phyloP scores from a whole-genome alignment of 2,888 invertebrate genomes.

The Eubasilissa splendida region DNA sequence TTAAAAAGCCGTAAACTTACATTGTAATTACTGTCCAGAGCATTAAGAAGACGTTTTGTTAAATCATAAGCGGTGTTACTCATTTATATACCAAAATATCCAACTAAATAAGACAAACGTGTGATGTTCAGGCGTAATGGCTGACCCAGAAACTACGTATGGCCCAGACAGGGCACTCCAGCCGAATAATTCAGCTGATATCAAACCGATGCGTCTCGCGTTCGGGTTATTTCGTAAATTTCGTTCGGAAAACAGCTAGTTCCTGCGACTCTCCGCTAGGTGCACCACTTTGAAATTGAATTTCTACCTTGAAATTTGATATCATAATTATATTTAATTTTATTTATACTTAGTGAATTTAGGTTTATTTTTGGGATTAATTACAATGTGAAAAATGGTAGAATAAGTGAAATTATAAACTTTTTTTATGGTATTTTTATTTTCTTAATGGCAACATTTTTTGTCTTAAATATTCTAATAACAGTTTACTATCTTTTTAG shows the following conservation, averaged over 20 bases:
- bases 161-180: slow-evolving; percentile 76
- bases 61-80: slow-evolving; percentile 90
- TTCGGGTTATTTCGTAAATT: slow-evolving; percentile 64
- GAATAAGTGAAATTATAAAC: background rate
- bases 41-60: slow-evolving; percentile 96
- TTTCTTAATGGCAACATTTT: slow-evolving; percentile 9
- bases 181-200: slow-evolving; percentile 76
- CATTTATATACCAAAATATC: slow-evolving; percentile 81
- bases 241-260: slow-evolving; percentile 37
- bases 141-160: slow-evolving; percentile 75
- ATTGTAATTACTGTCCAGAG: slow-evolving; percentile 98
- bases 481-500: slow-evolving; percentile 61
- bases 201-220: slow-evolving; percentile 73
- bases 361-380: background rate
- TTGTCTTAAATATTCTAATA: slow-evolving; percentile 13
- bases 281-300: slow-evolving; percentile 9
- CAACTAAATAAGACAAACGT: slow-evolving; percentile 76
- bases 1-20: slow-evolving; percentile 78
- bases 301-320: background rate
- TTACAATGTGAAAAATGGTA: background rate
- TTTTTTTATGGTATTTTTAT: background rate
- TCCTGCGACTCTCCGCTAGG: slow-evolving; percentile 42
- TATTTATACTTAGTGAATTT: background rate
- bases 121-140: slow-evolving; percentile 75
- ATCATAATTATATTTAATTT: slow-evolving; percentile 4